Base-by-base conservation (phyloP, 2,888 invertebrate species). In the Piscicola geometra region DNA sequence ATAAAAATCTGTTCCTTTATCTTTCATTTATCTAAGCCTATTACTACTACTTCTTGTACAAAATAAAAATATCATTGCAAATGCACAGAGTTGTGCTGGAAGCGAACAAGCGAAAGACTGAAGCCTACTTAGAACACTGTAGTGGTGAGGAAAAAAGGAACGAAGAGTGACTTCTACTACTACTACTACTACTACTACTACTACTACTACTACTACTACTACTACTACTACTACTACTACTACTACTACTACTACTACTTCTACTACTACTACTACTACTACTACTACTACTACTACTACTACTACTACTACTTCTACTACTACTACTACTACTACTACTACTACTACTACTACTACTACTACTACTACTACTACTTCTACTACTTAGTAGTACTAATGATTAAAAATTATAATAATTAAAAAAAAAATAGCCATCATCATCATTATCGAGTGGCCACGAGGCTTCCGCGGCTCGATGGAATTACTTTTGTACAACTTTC, bases 91-190 rank as follows among this genome's bases (percentile, higher is more conserved):
- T 36, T 5, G 33, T 25, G n/a, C n/a, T 73, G 25, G 41, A 56
- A 25, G 32, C 33, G 1, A 64, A 32, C 25, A 73, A 73, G n/a
- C 28, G 73, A 56, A 32, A 64, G 9, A 73, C 36, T 0, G 64
- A 73, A 21, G 64, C 73, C 2, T 35, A 35, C 41, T 30, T 73
- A 18, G 73, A 66, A 18, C 64, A 73, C 25, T 36, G 2, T n/a
- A 25, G 35, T n/a, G 60, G 60, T 56, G 25, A 18, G 60, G 5
- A 5, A 18, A 21, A 5, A n/a, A n/a, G 25, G 25, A 15, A 15
- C 9, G 41, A 41, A 15, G 41, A 41, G 41, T 5, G 41, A 41
- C 21, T 64, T 12, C 21, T 64, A 64, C 21, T 64, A 30, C 21
- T 64, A 64, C 21, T 64, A 30, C 21, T 64, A 30, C 21, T 64